Base-by-base conservation (phyloP, 2,113 vertebrate genomes). In the Miniopterus natalensis region DNA sequence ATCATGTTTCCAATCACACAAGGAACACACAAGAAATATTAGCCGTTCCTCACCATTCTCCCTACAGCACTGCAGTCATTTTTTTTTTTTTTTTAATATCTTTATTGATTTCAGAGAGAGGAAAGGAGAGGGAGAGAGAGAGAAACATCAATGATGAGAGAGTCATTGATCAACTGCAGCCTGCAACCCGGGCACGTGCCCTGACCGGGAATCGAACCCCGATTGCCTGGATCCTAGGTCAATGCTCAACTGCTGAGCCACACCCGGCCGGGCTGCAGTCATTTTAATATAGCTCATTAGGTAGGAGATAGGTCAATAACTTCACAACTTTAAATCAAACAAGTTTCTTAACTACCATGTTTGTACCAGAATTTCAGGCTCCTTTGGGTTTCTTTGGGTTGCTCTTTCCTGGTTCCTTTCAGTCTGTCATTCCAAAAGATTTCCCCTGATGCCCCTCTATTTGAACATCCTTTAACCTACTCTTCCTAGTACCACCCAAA, bases 391-490 rank as follows among this genome's bases (percentile, higher is more conserved):
- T 45, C 21, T 21, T 45, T 89, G 79, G 68, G 13, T 45, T 83
- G 36, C 66, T 65, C 79, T 87, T 95, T 47, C 42, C 68, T 92
- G 27, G 36, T 78, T 95, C 53, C n/a, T 88, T 88, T 94, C 70
- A 66, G 81, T 92, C 25, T 90, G 3, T 84, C 40, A 88, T 53
- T 90, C 29, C 88, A 47, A 79, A 90, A 96, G 63, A 27, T 63
- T 86, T 95, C 23, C 59, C 65, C 77, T 84, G 36, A 23, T 61
- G 65, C 36, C 11, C 25, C 31, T 96, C 21, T 88, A 47, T 86
- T 40, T 94, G 95, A 95, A 84, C 42, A 79, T 79, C n/a, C 47
- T 81, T 84, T 95, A 87, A 94, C 84, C 94, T 77, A 95, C 51
- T 49, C 84, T 92, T 97, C 84, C 84, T 66, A 92, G 79, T 1